Percentiles rank a stretch among this genome's conserved stretches.
phyloP scores from a whole-genome alignment of 1,140 invertebrate genomes.

The Fragariocoptes setiger region DNA sequence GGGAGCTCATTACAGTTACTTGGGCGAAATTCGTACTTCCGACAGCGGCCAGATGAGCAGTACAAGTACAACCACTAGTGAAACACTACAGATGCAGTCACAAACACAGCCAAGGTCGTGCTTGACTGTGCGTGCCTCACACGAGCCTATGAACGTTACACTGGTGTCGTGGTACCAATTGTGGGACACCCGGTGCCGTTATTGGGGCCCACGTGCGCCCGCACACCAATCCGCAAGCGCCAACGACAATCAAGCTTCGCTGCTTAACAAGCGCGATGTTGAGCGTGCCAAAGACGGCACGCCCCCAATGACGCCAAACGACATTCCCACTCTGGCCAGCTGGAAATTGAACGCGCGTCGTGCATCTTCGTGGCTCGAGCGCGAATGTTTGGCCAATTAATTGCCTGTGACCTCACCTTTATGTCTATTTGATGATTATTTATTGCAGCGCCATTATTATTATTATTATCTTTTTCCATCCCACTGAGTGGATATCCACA shows the following conservation, averaged over 20 bases:
- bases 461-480: too few species aligned
- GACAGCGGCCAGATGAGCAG: too few species aligned
- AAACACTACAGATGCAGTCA: too few species aligned
- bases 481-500: too few species aligned
- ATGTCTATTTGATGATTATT: too few species aligned
- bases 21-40: slow-evolving; percentile 1
- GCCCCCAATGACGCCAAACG: not conserved
- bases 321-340: not conserved
- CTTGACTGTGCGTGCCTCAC: slow-evolving; percentile 1
- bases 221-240: not conserved
- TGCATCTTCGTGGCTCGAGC: not conserved
- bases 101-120: slow-evolving; percentile 3
- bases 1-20: slow-evolving; percentile 4
- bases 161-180: slow-evolving; percentile 5
- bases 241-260: not conserved
- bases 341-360: not conserved
- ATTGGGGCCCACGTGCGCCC: not conserved
- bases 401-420: too few species aligned
- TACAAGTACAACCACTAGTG: too few species aligned
- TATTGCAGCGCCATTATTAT: too few species aligned
- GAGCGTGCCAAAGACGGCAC: not conserved
- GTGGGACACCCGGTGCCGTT: not conserved
- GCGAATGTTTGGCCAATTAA: not conserved
- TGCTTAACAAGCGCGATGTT: not conserved
- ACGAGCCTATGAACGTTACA: slow-evolving; percentile 6